phyloP scores from a whole-genome alignment of 2,888 invertebrate genomes.

The Clivina fossor region DNA sequence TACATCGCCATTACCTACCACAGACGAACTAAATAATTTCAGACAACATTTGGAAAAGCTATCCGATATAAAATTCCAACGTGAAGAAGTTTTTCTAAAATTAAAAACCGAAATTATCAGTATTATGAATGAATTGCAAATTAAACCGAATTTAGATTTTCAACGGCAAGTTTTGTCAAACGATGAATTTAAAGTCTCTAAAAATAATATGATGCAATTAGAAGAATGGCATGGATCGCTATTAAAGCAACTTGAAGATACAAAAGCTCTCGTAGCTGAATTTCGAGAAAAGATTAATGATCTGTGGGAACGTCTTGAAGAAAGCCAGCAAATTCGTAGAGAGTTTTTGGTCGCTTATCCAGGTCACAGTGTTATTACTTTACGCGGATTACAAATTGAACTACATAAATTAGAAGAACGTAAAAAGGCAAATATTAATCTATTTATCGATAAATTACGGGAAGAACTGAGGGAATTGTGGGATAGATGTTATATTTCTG shows the following conservation, averaged over 20 bases:
- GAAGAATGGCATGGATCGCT: conserved; percentile 61
- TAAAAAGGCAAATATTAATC: conserved; percentile 74
- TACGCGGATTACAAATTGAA: conserved; percentile 66
- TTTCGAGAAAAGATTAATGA: conserved; percentile 63
- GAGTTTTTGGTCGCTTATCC: conserved; percentile 64
- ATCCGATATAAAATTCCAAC: conserved; percentile 61
- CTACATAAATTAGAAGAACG: conserved; percentile 73
- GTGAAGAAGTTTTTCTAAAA: conserved; percentile 51
- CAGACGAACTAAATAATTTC: conserved; percentile 62
- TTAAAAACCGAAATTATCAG: conserved; percentile 51
- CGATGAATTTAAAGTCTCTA: conserved; percentile 61
- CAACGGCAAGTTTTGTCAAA: conserved; percentile 51
- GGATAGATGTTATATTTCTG: conserved; percentile 73
- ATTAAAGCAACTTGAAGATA: conserved; percentile 59
- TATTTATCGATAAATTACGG: conserved; percentile 68
- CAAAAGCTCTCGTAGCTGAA: conserved; percentile 60
- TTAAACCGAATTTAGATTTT: conserved; percentile 51
- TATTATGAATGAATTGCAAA: conserved; percentile 50
- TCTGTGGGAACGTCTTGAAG: conserved; percentile 77
- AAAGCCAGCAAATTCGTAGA: conserved; percentile 64
- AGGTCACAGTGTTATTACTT: conserved; percentile 60
- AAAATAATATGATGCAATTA: conserved; percentile 65
- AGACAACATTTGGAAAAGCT: conserved; percentile 61
- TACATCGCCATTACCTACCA: conserved; percentile 61
- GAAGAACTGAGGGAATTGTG: conserved; percentile 73